phyloP scores from a whole-genome alignment of 2,797 vertebrate genomes.

The Champsocephalus gunnari region DNA sequence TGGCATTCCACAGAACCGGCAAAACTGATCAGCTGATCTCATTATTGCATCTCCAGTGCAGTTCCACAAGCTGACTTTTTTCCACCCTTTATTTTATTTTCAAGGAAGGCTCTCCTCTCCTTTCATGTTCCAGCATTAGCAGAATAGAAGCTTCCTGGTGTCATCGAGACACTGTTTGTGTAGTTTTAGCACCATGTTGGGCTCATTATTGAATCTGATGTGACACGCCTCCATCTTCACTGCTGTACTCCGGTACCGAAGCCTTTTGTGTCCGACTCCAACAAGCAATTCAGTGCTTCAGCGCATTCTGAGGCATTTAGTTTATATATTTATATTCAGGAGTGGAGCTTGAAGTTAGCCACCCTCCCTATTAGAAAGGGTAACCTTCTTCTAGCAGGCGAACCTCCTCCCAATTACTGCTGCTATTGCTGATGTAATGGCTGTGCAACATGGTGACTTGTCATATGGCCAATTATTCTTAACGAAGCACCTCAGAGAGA shows the following conservation, averaged over 20 bases:
- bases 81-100: slow-evolving; percentile 30
- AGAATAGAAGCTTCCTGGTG: slow-evolving; percentile 34
- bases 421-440: slow-evolving; percentile 79
- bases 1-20: slow-evolving; percentile 9
- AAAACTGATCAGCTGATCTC: slow-evolving; percentile 57
- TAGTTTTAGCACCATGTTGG: slow-evolving; percentile 53
- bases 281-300: slow-evolving; percentile 44
- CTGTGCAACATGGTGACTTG: slow-evolving; percentile 77
- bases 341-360: slow-evolving; percentile 71
- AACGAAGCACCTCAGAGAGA: slow-evolving; percentile 73
- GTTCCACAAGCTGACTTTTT: slow-evolving; percentile 1
- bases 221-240: slow-evolving; percentile 70
- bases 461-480: slow-evolving; percentile 83
- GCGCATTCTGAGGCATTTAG: slow-evolving; percentile 52
- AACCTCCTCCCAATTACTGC: slow-evolving; percentile 77
- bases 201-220: slow-evolving; percentile 74
- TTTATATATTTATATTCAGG: slow-evolving; percentile 69
- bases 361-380: slow-evolving; percentile 68
- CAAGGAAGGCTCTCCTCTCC: slow-evolving; percentile 46
- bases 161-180: slow-evolving; percentile 66
- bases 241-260: slow-evolving; percentile 13
- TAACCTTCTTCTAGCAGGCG: slow-evolving; percentile 69
- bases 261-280: slow-evolving; percentile 56
- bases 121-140: slow-evolving; percentile 55
- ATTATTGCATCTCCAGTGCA: slow-evolving; percentile 52